phyloP scores from a whole-genome alignment of 1,140 invertebrate genomes.

The Drosophila quadrilineata region DNA sequence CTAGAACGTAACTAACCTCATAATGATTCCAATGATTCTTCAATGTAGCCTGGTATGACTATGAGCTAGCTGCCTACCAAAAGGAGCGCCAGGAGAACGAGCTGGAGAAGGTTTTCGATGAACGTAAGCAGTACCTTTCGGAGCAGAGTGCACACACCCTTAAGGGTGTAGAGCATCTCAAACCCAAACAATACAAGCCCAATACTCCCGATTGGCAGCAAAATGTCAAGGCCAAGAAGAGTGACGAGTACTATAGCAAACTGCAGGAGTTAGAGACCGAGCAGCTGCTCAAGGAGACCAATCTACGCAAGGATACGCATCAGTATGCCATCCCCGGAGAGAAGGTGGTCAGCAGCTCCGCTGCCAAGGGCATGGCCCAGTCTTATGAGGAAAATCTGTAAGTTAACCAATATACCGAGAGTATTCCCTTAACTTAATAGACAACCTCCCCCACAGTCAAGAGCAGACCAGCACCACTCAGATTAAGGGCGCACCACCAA shows the following conservation, averaged over 20 bases:
- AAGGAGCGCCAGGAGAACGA: constrained; percentile 91
- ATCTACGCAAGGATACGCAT: constrained; percentile 88
- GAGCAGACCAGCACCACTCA: constrained; percentile 83
- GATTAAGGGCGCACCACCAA: constrained; percentile 81
- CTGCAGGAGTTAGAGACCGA: constrained; percentile 91
- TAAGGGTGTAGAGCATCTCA: constrained; percentile 85
- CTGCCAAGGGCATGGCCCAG: constrained; percentile 93
- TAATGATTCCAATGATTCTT: constrained; percentile 11
- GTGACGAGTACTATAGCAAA: constrained; percentile 92
- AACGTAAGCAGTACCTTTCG: constrained; percentile 87
- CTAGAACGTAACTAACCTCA: constrained; percentile 16
- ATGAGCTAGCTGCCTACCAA: constrained; percentile 91
- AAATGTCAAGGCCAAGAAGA: constrained; percentile 90
- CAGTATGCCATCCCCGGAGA: constrained; percentile 93
- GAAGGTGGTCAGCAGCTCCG: constrained; percentile 87
- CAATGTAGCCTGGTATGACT: constrained; percentile 94
- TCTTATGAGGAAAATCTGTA: constrained; percentile 92
- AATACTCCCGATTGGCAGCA: constrained; percentile 92
- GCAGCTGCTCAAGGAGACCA: constrained; percentile 91
- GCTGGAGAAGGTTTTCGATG: constrained; percentile 92
- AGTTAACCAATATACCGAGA: constrained; percentile 80
- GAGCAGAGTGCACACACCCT: constrained; percentile 85
- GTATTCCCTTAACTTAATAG: neutral
- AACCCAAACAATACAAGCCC: constrained; percentile 87
- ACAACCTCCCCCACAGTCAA: constrained; percentile 81